Conservation (phyloP, 2,888 invertebrate species). For the Cephus nigrinus region DNA sequence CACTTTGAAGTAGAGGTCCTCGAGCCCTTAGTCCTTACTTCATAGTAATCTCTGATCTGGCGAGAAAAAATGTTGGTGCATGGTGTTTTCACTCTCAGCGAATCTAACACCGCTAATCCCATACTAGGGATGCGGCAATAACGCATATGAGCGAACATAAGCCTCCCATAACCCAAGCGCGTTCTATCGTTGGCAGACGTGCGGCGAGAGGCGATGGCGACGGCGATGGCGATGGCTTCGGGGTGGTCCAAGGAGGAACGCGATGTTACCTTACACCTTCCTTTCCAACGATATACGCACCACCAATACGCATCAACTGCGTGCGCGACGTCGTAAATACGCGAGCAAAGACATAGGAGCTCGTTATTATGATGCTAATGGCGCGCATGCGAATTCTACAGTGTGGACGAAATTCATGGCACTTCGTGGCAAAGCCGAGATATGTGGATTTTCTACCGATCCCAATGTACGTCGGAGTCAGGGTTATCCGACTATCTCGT, state of each 20-base stretch:
- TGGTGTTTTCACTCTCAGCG: conserved; percentile 33
- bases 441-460: not conserved
- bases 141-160: conserved; percentile 14
- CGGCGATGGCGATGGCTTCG: conserved; percentile 33
- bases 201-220: conserved; percentile 4
- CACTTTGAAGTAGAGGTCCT: not conserved
- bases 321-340: conserved; percentile 56
- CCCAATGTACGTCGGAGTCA: not conserved
- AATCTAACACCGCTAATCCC: conserved; percentile 38
- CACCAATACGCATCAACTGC: conserved; percentile 57
- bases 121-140: conserved; percentile 17
- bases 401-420: conserved; percentile 42
- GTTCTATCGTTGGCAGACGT: conserved; percentile 5
- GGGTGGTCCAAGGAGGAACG: conserved; percentile 54
- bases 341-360: conserved; percentile 50
- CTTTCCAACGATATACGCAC: conserved; percentile 50
- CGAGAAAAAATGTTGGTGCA: conserved; percentile 7
- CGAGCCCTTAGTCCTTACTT: conserved; percentile 10
- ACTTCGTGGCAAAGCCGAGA: not conserved
- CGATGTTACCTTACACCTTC: conserved; percentile 59
- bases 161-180: conserved; percentile 9
- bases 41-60: conserved; percentile 27
- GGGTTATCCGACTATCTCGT: not conserved
- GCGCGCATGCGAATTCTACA: conserved; percentile 41
- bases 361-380: conserved; percentile 62